Percentiles rank a stretch among this genome's conserved stretches.
Conservation (phyloP, 1,140 invertebrate genomes). For the Bombus sylvicola region DNA sequence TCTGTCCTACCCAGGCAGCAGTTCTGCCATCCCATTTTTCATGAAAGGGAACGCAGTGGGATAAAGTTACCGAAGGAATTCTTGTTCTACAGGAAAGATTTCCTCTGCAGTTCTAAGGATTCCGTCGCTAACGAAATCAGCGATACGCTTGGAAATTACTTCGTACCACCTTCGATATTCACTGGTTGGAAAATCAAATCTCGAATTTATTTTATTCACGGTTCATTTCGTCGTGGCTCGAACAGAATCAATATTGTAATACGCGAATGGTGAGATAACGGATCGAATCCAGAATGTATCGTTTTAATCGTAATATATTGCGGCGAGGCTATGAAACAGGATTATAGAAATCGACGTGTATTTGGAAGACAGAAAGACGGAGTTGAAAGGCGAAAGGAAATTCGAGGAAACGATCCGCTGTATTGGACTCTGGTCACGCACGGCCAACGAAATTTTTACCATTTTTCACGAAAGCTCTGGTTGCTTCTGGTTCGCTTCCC, state of each 20-base stretch:
- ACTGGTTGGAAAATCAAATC: slow-evolving; percentile 17
- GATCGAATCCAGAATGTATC: background rate
- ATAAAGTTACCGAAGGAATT: slow-evolving; percentile 19
- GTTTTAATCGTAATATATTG: slow-evolving; percentile 29
- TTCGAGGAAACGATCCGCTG: slow-evolving; percentile 29
- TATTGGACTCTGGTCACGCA: slow-evolving; percentile 61
- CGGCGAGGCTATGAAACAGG: background rate
- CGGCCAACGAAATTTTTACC: slow-evolving; percentile 55
- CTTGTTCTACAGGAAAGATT: slow-evolving; percentile 10
- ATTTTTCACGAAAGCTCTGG: slow-evolving; percentile 47
- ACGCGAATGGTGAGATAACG: background rate
- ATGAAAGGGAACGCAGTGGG: background rate
- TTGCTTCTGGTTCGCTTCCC: background rate
- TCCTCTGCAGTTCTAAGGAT: slow-evolving; percentile 6
- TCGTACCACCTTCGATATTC: background rate
- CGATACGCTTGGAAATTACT: slow-evolving; percentile 27
- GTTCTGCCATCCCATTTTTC: slow-evolving; percentile 9
- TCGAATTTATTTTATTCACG: slow-evolving; percentile 16
- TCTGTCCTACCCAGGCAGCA: background rate
- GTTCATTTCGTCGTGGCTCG: background rate
- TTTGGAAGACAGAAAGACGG: slow-evolving; percentile 27
- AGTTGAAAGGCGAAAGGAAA: slow-evolving; percentile 38
- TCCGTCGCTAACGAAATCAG: slow-evolving; percentile 21
- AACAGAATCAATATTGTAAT: slow-evolving; percentile 12
- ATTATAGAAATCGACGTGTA: slow-evolving; percentile 36